Evolutionary conservation across 2,888 invertebrate species (phyloP), one percentile per base, ranked within the genome.

Genomic region (Magallana nippona): DNA sequence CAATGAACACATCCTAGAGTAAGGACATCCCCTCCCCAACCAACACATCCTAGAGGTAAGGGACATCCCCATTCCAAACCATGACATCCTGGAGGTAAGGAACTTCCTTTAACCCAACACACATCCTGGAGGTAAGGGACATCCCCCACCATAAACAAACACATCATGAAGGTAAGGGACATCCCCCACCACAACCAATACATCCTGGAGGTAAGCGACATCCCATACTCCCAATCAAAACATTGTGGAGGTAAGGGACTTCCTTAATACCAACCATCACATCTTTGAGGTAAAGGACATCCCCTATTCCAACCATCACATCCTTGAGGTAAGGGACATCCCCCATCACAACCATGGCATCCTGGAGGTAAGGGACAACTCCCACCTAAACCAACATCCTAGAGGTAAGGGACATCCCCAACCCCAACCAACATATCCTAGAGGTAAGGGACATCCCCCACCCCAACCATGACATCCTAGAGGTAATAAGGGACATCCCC

Each of bases 361-460:
- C 19, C n/a, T 63, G 19, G 22, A 63, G 27, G 63, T 63, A 2
- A 63, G 63, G 19, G 10, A 89, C 71, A 89, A 93, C 1, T 88
- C 90, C 27, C 88, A 91, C 57, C 90, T 91, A 1, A 91, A 92
- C 55, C 84, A 88, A 91, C 77, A 90, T 93, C 27, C 82, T 90
- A 55, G 91, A 92, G 91, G 93, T 93, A 83, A 81, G 87, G 81
- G 56, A 11, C 88, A 93, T 1, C 89, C 90, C n/a, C 27, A 89
- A 92, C 58, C 90, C 91, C 1, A 90, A 92, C 55, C 85, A 88
- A 32, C 90, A 91, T 71, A 90, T 93, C 22, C 81, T 90, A 55
- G 91, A 92, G 91, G 93, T 93, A 84, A 83, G 86, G n/a, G 11
- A 17, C 77, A 88, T 93, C 1, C 89, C 90, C 27, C 89, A 92